Evolutionary conservation across 2,797 vertebrate species (phyloP), one percentile per base, ranked within the genome.

Genomic region (Florisuga fusca): DNA sequence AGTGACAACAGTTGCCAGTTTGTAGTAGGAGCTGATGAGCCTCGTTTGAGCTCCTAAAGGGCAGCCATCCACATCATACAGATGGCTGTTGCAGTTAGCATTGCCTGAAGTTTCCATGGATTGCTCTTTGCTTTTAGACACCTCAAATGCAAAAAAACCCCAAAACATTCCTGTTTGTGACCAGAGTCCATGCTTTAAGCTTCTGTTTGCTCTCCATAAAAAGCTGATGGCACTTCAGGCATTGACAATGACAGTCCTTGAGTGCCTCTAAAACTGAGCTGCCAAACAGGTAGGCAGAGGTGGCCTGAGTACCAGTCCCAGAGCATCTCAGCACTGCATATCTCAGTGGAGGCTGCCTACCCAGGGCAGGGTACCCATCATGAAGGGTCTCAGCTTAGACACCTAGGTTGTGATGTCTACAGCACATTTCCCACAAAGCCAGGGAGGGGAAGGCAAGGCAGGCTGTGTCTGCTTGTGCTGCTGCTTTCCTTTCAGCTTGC

Each of bases 131-230:
- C 53, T 66, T 93, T 71, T 63, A 87, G 67, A 34, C 75, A 74
- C 68, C 67, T 80, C 84, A 87, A 63, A 89, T 43, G 48, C n/a
- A 76, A 90, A 76, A 90, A 76, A 74, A 4, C 20, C 46, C 20
- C 46, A 34, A 3, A 1, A n/a, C 31, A 71, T 46, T 50, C 23
- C 19, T 61, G 3, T 75, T 50, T 55, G 66, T 90, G 74, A 33
- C 57, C 25, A 18, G 55, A 87, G 12, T 61, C 87, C 50, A 26
- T 72, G 62, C 21, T 68, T 86, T 84, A 41, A 72, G 27, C 9
- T 29, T 62, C 80, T 86, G 50, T 84, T 94, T 89, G 87, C 62
- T 94, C 31, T 76, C 34, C 34, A 3, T 53, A 69, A 76, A 88
- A 93, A 84, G 11, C 66, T 69, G 43, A 69, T 86, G 77, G 59